phyloP scores from a whole-genome alignment of 2,888 invertebrate species.

The Polia nebulosa region DNA sequence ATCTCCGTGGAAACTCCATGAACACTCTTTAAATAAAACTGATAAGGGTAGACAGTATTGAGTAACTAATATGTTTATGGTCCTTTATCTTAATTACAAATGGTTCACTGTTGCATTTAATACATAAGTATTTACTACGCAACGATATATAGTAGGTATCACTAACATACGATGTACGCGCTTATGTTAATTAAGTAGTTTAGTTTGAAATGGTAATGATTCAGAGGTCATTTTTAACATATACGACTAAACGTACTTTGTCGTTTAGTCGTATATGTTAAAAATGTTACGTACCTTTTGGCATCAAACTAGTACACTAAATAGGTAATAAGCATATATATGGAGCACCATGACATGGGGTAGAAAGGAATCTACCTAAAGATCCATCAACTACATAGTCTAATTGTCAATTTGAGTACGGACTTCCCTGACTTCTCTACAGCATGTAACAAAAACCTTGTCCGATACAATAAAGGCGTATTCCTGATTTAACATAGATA shows the following conservation, averaged over 20 bases:
- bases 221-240: no score
- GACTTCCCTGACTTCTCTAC: no score
- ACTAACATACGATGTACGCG: constrained; percentile 16
- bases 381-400: not conserved
- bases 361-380: not conserved
- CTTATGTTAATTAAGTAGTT: constrained; percentile 42
- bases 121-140: not conserved
- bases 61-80: no score
- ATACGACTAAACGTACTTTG: no score
- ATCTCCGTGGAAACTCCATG: not conserved
- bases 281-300: not conserved
- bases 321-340: not conserved
- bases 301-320: not conserved
- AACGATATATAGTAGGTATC: not conserved
- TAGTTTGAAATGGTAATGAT: constrained; percentile 39
- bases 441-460: no score
- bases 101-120: constrained; percentile 1
- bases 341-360: not conserved
- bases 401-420: not conserved
- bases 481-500: no score
- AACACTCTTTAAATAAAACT: no score
- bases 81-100: not conserved
- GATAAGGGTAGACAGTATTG: no score
- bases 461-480: no score
- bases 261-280: no score